phyloP scores from a whole-genome alignment of 2,888 invertebrate genomes.

The Pristionchus fissidentatus region DNA sequence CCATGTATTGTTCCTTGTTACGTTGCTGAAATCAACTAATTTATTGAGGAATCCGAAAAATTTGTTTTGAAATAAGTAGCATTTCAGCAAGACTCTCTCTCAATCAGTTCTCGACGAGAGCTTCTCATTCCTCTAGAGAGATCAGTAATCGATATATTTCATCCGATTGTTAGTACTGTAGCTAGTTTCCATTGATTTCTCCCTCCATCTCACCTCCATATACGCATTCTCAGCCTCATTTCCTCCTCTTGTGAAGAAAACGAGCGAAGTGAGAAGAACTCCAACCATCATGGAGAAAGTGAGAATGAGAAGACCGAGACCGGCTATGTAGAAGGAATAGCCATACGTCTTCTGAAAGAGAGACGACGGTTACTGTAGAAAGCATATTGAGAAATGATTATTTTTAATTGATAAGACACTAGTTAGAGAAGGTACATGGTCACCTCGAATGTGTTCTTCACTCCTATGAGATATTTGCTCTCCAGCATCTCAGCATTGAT shows the following conservation, averaged over 20 bases:
- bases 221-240: conserved; percentile 44
- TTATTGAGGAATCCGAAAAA: background rate
- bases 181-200: background rate
- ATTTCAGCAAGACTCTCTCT: no score
- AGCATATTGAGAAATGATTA: no score
- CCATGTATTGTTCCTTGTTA: background rate
- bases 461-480: conserved; percentile 72
- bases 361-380: background rate
- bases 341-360: conserved; percentile 70
- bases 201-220: conserved; percentile 11
- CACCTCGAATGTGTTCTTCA: conserved; percentile 70
- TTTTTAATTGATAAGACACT: no score
- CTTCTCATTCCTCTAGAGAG: background rate
- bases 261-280: conserved; percentile 66
- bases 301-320: conserved; percentile 65
- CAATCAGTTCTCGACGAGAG: background rate
- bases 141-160: background rate
- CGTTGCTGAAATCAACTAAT: conserved; percentile 26
- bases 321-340: conserved; percentile 74
- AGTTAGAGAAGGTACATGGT: background rate
- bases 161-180: background rate
- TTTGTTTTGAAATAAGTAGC: no score
- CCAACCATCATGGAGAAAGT: conserved; percentile 68
- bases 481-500: conserved; percentile 75
- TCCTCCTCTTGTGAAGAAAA: conserved; percentile 64